Evolutionary conservation across 2,888 invertebrate genomes (phyloP).

Genomic region (Podabrus alpinus): DNA sequence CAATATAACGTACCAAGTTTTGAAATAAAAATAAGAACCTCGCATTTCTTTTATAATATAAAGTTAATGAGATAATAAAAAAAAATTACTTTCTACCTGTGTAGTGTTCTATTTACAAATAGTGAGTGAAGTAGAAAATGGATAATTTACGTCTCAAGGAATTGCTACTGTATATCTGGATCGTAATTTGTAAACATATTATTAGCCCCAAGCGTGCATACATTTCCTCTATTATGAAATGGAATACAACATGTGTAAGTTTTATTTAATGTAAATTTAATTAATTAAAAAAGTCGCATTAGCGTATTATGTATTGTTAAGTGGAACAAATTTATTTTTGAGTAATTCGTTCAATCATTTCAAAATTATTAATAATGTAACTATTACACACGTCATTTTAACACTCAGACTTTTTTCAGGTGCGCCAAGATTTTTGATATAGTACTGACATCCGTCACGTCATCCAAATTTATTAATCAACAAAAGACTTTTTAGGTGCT

Average conservation of each 20-base stretch:
- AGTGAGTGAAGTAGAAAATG: slow-evolving; percentile 53
- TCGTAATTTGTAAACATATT: slow-evolving; percentile 55
- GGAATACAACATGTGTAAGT: background rate
- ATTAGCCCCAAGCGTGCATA: slow-evolving; percentile 52
- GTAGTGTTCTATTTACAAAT: slow-evolving; percentile 52
- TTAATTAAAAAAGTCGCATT: background rate
- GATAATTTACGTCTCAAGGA: slow-evolving; percentile 54
- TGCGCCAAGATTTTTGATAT: no score
- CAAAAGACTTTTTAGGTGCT: no score
- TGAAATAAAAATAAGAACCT: background rate
- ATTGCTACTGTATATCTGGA: slow-evolving; percentile 55
- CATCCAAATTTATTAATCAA: no score
- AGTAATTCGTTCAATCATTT: background rate
- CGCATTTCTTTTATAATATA: slow-evolving; percentile 13
- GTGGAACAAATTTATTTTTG: background rate
- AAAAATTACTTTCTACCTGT: slow-evolving; percentile 36
- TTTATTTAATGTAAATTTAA: background rate
- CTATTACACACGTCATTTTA: no score
- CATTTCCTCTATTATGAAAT: slow-evolving; percentile 51
- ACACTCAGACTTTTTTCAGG: no score
- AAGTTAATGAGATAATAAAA: slow-evolving; percentile 14
- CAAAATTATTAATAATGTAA: background rate
- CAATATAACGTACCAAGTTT: background rate
- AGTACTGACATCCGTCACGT: no score
- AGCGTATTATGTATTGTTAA: background rate